Evolutionary conservation across 2,797 vertebrate genomes (phyloP), one percentile per base, ranked within the genome.

Genomic region (Paedocypris micromegethes): DNA sequence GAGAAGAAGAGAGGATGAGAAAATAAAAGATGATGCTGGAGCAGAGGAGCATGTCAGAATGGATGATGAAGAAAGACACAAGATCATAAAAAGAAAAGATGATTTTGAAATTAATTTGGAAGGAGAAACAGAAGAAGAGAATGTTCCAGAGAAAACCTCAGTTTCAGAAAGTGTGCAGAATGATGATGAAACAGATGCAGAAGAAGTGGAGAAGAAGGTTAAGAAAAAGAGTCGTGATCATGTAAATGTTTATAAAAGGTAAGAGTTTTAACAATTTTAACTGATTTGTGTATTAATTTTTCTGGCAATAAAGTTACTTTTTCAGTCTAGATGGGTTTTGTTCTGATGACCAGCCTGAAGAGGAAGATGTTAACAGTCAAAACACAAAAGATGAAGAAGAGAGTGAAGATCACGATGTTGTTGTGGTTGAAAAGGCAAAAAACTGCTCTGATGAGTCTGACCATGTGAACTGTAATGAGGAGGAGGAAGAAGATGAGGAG

Each of bases 401-500:
- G 6, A 23, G 23, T 5, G 74, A 82, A 0, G 70, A 80, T 1
- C 23, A 23, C 23, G 68, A 78, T 0, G 43, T 79, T 5, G 70
- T 78, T 2, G 73, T 57, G 5, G 64, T 54, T 51, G 47, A 68
- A 75, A 70, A 68, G 3, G 72, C 55, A 66, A 72, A 76, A 5
- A 6, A 39, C 23, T 66, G 58, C 67, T 79, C 77, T 58, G 65
- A 63, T 0, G 42, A 76, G 3, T 65, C 71, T 23, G 23, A 23
- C 23, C 23, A 23, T 23, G 23, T 23, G 23, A 23, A 23, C 23
- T 23, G 23, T 23, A 23, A 64, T 5, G 48, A 62, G 40, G 64
- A 72, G 3, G 84, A 86, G 6, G 81, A 63, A 52, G 62, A 68
- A 47, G 65, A 76, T 53, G 75, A 85, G 0, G 84, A 83, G 3